phyloP scores from a whole-genome alignment of 1,140 invertebrate genomes.

The Spodoptera litura region DNA sequence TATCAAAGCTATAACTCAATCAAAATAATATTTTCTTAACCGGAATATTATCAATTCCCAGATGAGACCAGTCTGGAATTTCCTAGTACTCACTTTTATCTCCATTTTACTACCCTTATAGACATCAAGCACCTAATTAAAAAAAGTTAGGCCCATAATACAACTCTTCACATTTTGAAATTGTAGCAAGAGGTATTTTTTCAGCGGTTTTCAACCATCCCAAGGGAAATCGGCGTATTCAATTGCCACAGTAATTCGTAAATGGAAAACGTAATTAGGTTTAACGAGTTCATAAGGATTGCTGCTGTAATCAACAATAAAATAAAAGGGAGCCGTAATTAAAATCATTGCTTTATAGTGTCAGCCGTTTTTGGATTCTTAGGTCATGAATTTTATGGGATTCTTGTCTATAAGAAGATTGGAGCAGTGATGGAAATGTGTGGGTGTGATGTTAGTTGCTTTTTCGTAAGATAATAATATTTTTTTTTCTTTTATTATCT shows the following conservation, averaged over 20 bases:
- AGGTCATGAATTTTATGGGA: too few species aligned
- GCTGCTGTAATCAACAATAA: conserved; percentile 29
- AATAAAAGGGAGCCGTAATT: conserved; percentile 22
- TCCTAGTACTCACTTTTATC: conserved; percentile 15
- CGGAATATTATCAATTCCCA: neutral
- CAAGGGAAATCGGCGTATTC: conserved; percentile 38
- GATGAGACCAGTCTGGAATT: neutral
- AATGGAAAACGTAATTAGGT: conserved; percentile 28
- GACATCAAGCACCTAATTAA: conserved; percentile 40
- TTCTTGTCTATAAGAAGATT: too few species aligned
- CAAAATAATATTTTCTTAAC: too few species aligned
- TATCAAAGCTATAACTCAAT: too few species aligned
- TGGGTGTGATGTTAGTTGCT: too few species aligned
- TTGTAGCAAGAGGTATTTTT: conserved; percentile 42
- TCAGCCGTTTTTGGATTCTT: conserved; percentile 14
- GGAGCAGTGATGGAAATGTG: too few species aligned
- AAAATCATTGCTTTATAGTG: conserved; percentile 19
- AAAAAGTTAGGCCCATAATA: conserved; percentile 37
- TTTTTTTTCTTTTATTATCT: too few species aligned
- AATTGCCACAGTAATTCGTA: conserved; percentile 41
- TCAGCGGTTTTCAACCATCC: conserved; percentile 24
- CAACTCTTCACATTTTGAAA: conserved; percentile 44
- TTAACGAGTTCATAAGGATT: conserved; percentile 21
- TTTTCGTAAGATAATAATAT: too few species aligned
- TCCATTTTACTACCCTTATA: conserved; percentile 25